Evolutionary conservation across 2,797 vertebrate genomes (phyloP).

Genomic region (Alosa sapidissima): DNA sequence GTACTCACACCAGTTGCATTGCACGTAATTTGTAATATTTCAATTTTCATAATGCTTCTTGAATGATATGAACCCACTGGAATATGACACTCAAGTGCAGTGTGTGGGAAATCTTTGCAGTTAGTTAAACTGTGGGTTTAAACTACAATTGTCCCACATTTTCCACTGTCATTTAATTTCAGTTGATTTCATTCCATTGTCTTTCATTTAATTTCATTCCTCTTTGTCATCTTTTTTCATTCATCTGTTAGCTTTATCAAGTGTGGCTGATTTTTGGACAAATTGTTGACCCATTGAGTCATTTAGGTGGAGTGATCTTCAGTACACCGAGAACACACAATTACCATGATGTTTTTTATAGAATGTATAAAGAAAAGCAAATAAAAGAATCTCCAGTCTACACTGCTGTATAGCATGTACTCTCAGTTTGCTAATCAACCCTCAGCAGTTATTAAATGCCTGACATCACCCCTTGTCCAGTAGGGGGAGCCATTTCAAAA

Average conservation of each 20-base stretch:
- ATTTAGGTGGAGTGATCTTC: neutral
- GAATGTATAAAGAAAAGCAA: neutral
- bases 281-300: too few species aligned
- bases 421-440: neutral
- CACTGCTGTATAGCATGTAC: neutral
- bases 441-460: neutral
- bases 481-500: conserved; percentile 73
- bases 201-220: conserved; percentile 5
- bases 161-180: neutral
- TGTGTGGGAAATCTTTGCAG: neutral
- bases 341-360: neutral
- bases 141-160: neutral
- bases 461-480: conserved; percentile 53
- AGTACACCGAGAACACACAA: neutral
- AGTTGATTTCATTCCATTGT: neutral
- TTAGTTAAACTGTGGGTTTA: neutral
- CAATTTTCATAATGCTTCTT: neutral
- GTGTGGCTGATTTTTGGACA: neutral
- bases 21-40: neutral
- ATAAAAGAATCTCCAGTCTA: neutral
- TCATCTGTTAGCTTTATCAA: neutral
- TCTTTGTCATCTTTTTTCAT: neutral
- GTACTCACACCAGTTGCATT: neutral
- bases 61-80: neutral
- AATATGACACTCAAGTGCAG: neutral